Conservation (phyloP, 2,888 invertebrate species). For the Operophtera brumata region DNA sequence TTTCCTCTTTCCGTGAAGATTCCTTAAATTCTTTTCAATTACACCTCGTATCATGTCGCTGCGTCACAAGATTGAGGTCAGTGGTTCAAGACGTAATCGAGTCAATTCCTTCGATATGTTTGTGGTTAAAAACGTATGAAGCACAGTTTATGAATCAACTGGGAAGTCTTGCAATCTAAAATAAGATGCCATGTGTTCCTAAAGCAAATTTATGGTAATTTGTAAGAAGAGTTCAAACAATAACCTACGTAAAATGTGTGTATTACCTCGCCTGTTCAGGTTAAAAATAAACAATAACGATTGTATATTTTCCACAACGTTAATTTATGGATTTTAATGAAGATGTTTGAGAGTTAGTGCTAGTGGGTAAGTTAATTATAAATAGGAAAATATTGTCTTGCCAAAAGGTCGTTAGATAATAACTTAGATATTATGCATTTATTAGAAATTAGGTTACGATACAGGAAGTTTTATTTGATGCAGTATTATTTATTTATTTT, state of each 20-base stretch:
- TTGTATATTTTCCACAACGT: no score
- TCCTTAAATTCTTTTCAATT: conserved; percentile 11
- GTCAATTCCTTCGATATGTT: not conserved
- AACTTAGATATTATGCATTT: conserved; percentile 21
- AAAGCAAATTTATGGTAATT: conserved; percentile 7
- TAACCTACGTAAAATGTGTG: not conserved
- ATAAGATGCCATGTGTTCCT: conserved; percentile 3
- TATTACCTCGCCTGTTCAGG: not conserved
- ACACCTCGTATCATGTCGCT: not conserved
- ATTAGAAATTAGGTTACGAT: conserved; percentile 11
- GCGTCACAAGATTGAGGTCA: conserved; percentile 7
- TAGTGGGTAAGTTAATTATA: not conserved
- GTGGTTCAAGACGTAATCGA: not conserved
- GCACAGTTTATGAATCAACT: not conserved
- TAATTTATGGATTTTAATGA: no score
- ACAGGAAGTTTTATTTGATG: conserved; percentile 4
- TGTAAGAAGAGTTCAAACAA: conserved; percentile 2
- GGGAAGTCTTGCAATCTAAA: not conserved
- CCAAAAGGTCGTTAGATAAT: not conserved
- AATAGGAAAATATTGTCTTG: conserved; percentile 6
- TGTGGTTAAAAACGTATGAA: not conserved
- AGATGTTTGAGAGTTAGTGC: not conserved
- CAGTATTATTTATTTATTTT: conserved; percentile 21
- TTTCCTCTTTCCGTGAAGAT: conserved; percentile 10
- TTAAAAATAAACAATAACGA: not conserved